Conservation (phyloP, 1,140 invertebrate genomes). For the Nomia melanderi region DNA sequence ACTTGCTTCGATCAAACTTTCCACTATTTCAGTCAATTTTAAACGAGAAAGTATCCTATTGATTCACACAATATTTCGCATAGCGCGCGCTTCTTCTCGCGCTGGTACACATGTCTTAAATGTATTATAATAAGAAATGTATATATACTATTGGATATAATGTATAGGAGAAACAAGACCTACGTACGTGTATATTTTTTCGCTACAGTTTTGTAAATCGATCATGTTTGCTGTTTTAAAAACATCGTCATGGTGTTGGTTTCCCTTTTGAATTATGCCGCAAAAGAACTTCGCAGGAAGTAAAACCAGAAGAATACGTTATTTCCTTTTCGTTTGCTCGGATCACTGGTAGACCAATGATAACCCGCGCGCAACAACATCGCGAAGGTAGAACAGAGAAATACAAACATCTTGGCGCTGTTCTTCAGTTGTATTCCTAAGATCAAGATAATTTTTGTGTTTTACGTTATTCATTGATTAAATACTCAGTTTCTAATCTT, state of each 20-base stretch:
- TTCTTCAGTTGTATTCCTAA: slow-evolving; percentile 33
- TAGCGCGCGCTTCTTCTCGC: neutral
- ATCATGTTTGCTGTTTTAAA: neutral
- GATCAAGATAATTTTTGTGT: neutral
- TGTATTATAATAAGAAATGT: slow-evolving; percentile 46
- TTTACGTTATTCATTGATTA: slow-evolving; percentile 5
- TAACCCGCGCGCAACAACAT: slow-evolving; percentile 17
- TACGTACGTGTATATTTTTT: slow-evolving; percentile 1
- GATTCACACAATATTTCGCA: slow-evolving; percentile 41
- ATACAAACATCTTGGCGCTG: slow-evolving; percentile 1
- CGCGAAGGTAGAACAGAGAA: neutral
- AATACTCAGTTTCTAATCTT: slow-evolving; percentile 31
- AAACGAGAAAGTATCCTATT: slow-evolving; percentile 42
- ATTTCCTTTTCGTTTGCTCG: neutral
- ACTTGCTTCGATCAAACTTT: slow-evolving; percentile 53
- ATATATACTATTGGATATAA: slow-evolving; percentile 40
- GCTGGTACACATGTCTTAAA: slow-evolving; percentile 48
- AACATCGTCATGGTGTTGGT: neutral
- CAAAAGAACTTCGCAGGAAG: neutral
- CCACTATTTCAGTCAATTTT: slow-evolving; percentile 63
- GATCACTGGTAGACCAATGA: neutral
- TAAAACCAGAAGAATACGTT: neutral
- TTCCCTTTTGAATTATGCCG: neutral
- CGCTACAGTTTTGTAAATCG: slow-evolving; percentile 5
- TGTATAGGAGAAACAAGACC: slow-evolving; percentile 27